phyloP scores from a whole-genome alignment of 2,888 invertebrate genomes.

The Aporophyla nigra region DNA sequence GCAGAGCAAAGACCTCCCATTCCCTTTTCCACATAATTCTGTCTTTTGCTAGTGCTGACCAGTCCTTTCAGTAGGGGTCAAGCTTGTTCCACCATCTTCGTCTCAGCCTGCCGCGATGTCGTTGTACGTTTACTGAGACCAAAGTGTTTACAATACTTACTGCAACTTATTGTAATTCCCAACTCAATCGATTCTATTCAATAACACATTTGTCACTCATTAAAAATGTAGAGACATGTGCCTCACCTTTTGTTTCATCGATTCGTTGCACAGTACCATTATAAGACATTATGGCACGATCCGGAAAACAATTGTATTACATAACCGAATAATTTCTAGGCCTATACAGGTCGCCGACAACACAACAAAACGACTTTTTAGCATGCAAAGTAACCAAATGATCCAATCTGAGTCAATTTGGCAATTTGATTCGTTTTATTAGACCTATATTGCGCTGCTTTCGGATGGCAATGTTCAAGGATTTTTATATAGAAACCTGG shows the following conservation, averaged over 20 bases:
- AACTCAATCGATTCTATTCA: not conserved
- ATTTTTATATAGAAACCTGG: constrained; percentile 32
- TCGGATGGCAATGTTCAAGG: constrained; percentile 35
- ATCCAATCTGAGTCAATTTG: constrained; percentile 59
- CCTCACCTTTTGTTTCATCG: constrained; percentile 15
- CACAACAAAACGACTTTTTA: constrained; percentile 59
- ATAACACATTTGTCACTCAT: not conserved
- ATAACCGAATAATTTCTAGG: constrained; percentile 46
- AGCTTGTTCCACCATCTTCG: too few species aligned
- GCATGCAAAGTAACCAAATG: constrained; percentile 64
- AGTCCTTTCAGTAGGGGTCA: too few species aligned
- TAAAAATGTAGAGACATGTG: constrained; percentile 21
- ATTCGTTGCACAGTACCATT: not conserved
- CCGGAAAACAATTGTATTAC: constrained; percentile 24
- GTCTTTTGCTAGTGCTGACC: too few species aligned
- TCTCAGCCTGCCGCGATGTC: too few species aligned
- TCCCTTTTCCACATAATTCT: too few species aligned
- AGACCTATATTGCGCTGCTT: constrained; percentile 43
- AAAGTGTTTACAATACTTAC: not conserved
- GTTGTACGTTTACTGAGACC: too few species aligned
- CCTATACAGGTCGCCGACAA: constrained; percentile 51
- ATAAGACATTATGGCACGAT: too few species aligned
- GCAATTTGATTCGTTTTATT: constrained; percentile 65
- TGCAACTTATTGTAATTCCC: not conserved
- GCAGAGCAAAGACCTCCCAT: too few species aligned